Conservation (phyloP, 92 coral and sea anemone species). For the Phenganax subtilis region DNA sequence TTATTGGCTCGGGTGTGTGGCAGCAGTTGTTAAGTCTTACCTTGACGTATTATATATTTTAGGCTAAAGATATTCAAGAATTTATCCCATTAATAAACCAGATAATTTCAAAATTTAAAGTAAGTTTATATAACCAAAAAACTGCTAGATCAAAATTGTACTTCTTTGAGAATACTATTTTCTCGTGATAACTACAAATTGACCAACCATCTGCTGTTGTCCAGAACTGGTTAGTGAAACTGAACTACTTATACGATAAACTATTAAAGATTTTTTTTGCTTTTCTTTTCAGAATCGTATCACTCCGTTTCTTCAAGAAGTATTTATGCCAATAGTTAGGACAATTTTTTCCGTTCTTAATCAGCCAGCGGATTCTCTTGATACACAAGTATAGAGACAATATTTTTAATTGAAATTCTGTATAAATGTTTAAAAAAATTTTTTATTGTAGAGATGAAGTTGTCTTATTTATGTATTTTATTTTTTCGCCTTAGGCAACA, state of each 20-base stretch:
- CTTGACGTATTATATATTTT: not conserved
- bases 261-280: not conserved
- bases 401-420: not conserved
- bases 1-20: too few species aligned
- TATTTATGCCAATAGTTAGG: slow-evolving; percentile 92
- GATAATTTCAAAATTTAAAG: slow-evolving; percentile 85
- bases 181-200: not conserved
- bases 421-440: not conserved
- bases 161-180: not conserved
- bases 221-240: too few species aligned
- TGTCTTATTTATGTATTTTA: too few species aligned
- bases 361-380: slow-evolving; percentile 68
- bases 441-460: not conserved
- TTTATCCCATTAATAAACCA: slow-evolving; percentile 95
- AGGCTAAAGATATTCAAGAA: slow-evolving; percentile 97
- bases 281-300: slow-evolving; percentile 59
- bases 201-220: too few species aligned
- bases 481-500: slow-evolving; percentile 53
- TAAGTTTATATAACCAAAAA: slow-evolving; percentile 17
- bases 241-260: not conserved
- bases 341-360: slow-evolving; percentile 78
- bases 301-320: slow-evolving; percentile 79
- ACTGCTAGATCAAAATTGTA: not conserved
- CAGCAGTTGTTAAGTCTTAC: too few species aligned
- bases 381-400: slow-evolving; percentile 61